Percentiles rank a stretch among this genome's conserved stretches.
phyloP scores from a whole-genome alignment of 2,113 vertebrate species.

The Dryoscopus gambensis region DNA sequence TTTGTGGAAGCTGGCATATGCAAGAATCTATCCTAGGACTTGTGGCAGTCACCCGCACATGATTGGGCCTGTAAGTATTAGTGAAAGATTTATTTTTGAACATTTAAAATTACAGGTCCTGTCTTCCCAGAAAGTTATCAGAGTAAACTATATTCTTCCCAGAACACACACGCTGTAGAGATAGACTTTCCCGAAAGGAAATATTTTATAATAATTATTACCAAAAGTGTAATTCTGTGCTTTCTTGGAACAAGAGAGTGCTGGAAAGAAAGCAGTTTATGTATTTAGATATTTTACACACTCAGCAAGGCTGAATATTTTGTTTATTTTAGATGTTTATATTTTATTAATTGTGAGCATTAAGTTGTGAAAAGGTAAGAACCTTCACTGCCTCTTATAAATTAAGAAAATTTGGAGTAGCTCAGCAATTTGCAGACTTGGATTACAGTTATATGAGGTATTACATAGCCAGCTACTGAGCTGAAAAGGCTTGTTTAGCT shows the following conservation, averaged over 20 bases:
- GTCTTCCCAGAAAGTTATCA: constrained; percentile 58
- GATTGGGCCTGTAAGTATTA: background rate
- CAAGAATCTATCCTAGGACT: background rate
- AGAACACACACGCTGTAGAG: constrained; percentile 29
- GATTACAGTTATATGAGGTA: background rate
- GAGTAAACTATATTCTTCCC: constrained; percentile 37
- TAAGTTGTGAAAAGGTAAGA: background rate
- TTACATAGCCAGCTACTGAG: background rate
- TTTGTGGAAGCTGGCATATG: background rate
- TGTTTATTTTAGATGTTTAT: background rate
- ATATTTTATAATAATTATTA: constrained; percentile 43
- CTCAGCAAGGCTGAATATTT: background rate
- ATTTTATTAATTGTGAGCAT: background rate
- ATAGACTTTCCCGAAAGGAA: constrained; percentile 42
- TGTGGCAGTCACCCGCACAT: background rate
- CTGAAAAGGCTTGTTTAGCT: constrained; percentile 8
- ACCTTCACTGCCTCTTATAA: background rate
- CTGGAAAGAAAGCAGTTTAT: background rate
- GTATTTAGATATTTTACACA: background rate
- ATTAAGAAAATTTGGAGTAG: background rate
- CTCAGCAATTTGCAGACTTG: constrained; percentile 12
- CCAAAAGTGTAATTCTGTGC: constrained; percentile 8
- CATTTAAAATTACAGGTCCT: constrained; percentile 29
- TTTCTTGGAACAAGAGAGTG: constrained; percentile 8
- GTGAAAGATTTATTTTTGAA: constrained; percentile 27